Percentiles rank a stretch among this genome's conserved stretches.
Conservation (phyloP, 2,797 vertebrate species). For the Rallus crepitans region DNA sequence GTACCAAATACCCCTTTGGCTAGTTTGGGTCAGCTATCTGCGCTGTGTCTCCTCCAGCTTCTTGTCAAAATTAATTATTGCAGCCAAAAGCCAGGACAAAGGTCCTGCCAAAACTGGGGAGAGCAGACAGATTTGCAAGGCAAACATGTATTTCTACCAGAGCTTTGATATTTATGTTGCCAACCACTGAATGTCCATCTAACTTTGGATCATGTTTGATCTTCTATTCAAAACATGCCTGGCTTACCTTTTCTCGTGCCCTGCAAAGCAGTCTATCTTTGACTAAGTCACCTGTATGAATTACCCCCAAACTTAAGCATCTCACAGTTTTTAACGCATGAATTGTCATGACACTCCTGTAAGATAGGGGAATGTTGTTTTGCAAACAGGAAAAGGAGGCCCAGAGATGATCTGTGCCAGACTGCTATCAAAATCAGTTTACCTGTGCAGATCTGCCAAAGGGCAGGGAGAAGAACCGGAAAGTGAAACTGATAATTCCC, state of each 20-base stretch:
- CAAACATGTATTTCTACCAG: not conserved
- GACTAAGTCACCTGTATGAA: not conserved
- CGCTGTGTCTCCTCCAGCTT: no score
- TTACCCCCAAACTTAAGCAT: not conserved
- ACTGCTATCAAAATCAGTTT: not conserved
- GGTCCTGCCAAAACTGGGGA: slow-evolving; percentile 25
- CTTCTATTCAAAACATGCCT: not conserved
- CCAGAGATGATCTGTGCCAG: not conserved
- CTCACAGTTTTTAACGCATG: not conserved
- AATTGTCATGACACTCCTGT: not conserved
- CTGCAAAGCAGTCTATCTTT: not conserved
- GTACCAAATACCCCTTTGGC: no score
- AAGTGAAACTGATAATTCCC: not conserved
- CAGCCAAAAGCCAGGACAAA: not conserved
- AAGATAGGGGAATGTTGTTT: not conserved
- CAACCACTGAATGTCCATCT: not conserved
- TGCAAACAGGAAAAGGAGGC: not conserved
- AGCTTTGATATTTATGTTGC: not conserved
- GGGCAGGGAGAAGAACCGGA: not conserved
- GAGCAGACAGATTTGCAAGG: not conserved
- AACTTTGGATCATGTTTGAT: no score
- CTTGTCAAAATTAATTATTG: no score
- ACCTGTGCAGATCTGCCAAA: not conserved
- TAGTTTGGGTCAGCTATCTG: no score
- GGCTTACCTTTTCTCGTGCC: not conserved